Evolutionary conservation across 2,888 invertebrate genomes (phyloP), one percentile per base, ranked within the genome.

Genomic region (Spodoptera picta): DNA sequence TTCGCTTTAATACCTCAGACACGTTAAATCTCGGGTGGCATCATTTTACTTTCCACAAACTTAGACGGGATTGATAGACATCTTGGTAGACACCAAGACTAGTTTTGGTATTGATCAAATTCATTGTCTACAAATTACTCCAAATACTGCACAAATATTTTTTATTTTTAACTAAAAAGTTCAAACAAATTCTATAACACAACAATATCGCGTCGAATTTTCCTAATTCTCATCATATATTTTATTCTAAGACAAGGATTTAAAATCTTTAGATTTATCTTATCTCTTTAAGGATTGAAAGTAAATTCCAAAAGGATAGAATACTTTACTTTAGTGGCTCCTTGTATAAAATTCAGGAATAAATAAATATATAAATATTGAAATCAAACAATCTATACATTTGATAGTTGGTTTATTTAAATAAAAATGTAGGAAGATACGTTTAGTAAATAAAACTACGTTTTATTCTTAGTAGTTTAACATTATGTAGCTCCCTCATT

Each of bases 1-100:
- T 87, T 86, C 89, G 88, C 81, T 92, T 92, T 89, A 89, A 89
- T 85, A 87, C 83, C 83, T 68, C 74, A 67, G 81, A 74, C 79
- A 81, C 83, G 82, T 88, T 86, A 85, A 86, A 85, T 76, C 83
- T 81, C 75, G 80, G 78, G 83, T 85, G 84, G 89, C 86, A 87
- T 89, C 88, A 83, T 84, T 89, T 90, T 88, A 88, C 90, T 86
- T 83, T 77, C 75, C 66, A 12, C 23, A 49, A 47, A 50, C 61
- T 56, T 65, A 73, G 60, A 48, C 45, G 31, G 61, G 58, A 66
- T 76, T 73, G 43, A 66, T 76, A 73, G 43, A 41, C 60, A 57
- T 60, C 24, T 71, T n/a, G n/a, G n/a, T n/a, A n/a, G n/a, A n/a
- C n/a, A 59, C 48, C 42, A 59, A 68, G 57, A 65, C 56, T 53